A percentile compares a stretch with the other conserved stretches of the same genome.
phyloP scores from a whole-genome alignment of 2,113 vertebrate species.

The Platysteira castanea region DNA sequence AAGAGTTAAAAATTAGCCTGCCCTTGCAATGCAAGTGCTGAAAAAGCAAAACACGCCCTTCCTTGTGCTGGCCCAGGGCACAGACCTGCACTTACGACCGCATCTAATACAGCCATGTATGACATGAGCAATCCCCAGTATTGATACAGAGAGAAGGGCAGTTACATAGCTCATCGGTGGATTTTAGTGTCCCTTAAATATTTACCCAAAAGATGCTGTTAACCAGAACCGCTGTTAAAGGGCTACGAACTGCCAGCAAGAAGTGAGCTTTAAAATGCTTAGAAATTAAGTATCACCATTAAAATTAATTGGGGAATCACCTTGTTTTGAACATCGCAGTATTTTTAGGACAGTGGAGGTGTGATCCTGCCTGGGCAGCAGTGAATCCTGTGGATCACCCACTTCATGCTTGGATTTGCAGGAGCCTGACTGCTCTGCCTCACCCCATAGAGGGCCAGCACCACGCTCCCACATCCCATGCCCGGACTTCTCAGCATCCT shows the following conservation, averaged over 20 bases:
- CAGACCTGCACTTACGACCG: neutral
- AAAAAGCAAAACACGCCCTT: neutral
- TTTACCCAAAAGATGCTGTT: neutral
- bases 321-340: neutral
- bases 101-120: neutral
- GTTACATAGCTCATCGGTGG: neutral
- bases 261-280: neutral
- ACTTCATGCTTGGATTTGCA: neutral
- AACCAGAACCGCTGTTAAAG: neutral
- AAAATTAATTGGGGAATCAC: neutral
- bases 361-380: neutral
- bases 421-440: neutral
- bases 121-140: neutral
- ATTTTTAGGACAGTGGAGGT: neutral
- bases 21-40: neutral
- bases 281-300: neutral
- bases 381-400: neutral
- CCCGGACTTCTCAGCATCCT: accelerated
- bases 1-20: neutral
- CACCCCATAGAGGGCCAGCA: neutral
- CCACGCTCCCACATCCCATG: neutral
- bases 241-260: neutral
- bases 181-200: neutral
- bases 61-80: neutral
- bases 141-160: neutral